These are phyloP conservation scores for Amphiprion clarkii DNA, from an alignment of 2,797 vertebrate genomes.

Conservation along the genomic window DNA sequence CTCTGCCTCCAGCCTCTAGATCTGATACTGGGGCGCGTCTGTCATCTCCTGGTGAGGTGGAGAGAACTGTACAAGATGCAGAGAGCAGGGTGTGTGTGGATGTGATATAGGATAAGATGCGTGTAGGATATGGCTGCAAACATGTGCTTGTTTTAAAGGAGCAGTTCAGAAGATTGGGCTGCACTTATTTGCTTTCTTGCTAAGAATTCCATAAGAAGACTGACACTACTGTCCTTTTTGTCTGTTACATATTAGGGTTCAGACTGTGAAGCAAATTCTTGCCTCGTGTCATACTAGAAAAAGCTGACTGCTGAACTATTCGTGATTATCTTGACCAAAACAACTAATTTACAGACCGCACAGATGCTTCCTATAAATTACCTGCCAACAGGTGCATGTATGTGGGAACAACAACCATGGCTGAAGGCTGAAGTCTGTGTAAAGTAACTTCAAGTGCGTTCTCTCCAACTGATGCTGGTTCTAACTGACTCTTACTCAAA, in stretches of 20 bases:
- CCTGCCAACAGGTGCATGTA: not conserved
- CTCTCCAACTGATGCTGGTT: not conserved
- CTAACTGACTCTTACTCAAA: not conserved
- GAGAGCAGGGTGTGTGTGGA: constrained; percentile 9
- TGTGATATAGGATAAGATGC: constrained; percentile 11
- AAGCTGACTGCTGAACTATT: not conserved
- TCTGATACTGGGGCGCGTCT: constrained; percentile 58
- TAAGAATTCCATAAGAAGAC: not conserved
- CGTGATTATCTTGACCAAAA: not conserved
- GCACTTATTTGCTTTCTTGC: not conserved
- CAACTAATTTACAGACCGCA: not conserved
- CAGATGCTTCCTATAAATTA: not conserved
- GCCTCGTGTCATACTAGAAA: not conserved
- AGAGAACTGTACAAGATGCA: constrained; percentile 44
- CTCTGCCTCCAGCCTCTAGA: constrained; percentile 43
- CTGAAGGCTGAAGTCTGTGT: not conserved
- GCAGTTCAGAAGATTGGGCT: not conserved
- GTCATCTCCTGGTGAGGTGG: constrained; percentile 69
- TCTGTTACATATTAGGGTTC: not conserved
- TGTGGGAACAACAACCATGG: not conserved
- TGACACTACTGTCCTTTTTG: not conserved
- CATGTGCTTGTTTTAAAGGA: constrained; percentile 15
- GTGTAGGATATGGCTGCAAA: constrained; percentile 30
- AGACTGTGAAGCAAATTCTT: not conserved
- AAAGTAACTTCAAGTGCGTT: not conserved